Evolutionary conservation across 1,140 invertebrate genomes (phyloP).

Genomic region (Drosophila sp.): DNA sequence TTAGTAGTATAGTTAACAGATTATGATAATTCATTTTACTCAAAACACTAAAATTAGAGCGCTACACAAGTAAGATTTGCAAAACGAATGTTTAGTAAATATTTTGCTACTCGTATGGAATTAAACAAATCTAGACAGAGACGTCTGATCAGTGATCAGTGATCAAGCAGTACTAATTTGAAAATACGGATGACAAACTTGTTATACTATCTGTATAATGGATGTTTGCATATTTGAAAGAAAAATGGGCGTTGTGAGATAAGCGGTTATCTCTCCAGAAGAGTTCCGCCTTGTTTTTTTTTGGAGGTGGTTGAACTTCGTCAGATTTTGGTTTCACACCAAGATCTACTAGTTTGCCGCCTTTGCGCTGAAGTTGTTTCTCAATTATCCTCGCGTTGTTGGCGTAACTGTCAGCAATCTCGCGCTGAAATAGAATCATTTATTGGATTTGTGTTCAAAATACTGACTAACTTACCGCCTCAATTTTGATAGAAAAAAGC

Average conservation of each 20-base stretch:
- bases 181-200: too few relatives aligned
- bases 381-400: conserved; percentile 99
- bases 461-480: conserved; percentile 86
- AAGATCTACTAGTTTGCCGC: conserved; percentile 94
- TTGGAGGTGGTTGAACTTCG: conserved; percentile 85
- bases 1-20: too few relatives aligned
- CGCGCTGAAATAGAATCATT: conserved; percentile 86
- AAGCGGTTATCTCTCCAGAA: conserved; percentile 84
- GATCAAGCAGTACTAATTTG: too few relatives aligned
- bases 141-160: too few relatives aligned
- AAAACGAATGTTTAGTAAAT: too few relatives aligned
- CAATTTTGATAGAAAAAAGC: too few relatives aligned
- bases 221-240: not conserved
- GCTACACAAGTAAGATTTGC: too few relatives aligned
- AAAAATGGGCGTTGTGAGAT: not conserved
- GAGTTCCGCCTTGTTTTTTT: conserved; percentile 87
- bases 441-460: conserved; percentile 14
- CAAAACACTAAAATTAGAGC: too few relatives aligned
- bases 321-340: conserved; percentile 84
- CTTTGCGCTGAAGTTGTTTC: conserved; percentile 97
- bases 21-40: too few relatives aligned
- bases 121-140: too few relatives aligned
- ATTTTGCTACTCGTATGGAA: too few relatives aligned
- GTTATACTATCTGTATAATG: too few relatives aligned
- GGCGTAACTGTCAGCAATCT: conserved; percentile 99